Evolutionary conservation across 2,797 vertebrate species (phyloP).

Genomic region (Holocentrus rufus): DNA sequence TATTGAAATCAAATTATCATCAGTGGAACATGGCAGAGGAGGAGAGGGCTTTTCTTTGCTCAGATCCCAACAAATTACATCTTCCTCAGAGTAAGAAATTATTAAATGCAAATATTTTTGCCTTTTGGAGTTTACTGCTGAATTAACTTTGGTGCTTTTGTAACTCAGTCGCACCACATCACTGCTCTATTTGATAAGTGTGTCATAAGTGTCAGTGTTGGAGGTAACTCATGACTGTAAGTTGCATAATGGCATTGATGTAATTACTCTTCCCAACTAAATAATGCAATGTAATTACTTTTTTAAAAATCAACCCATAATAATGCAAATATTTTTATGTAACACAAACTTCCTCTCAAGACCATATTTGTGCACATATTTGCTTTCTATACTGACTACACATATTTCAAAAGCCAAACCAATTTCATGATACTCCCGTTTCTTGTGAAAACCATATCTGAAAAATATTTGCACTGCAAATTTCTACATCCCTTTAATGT

Average conservation of each 20-base stretch:
- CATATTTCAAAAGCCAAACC: not conserved
- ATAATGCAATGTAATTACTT: conserved; percentile 11
- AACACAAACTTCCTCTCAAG: not conserved
- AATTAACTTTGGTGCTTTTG: not conserved
- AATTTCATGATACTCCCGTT: not conserved
- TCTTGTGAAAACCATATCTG: not conserved
- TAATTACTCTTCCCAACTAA: conserved; percentile 12
- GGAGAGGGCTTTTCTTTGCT: conserved; percentile 30
- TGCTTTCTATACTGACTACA: not conserved
- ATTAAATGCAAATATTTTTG: conserved; percentile 15
- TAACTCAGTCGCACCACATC: not conserved
- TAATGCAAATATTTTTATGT: conserved; percentile 21
- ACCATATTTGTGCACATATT: not conserved
- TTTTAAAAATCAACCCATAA: conserved; percentile 15
- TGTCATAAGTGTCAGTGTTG: conserved; percentile 6
- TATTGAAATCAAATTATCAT: conserved; percentile 30
- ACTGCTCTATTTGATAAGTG: conserved; percentile 11
- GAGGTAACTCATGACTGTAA: conserved; percentile 10
- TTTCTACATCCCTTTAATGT: no score
- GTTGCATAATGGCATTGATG: conserved; percentile 20
- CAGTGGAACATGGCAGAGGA: conserved; percentile 46
- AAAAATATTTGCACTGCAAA: no score
- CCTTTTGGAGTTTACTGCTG: conserved; percentile 11
- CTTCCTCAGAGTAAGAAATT: not conserved
- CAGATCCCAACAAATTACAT: conserved; percentile 20